Evolutionary conservation across 1,140 invertebrate genomes (phyloP), one percentile per base, ranked within the genome.

Genomic region (Danaus melanippus): DNA sequence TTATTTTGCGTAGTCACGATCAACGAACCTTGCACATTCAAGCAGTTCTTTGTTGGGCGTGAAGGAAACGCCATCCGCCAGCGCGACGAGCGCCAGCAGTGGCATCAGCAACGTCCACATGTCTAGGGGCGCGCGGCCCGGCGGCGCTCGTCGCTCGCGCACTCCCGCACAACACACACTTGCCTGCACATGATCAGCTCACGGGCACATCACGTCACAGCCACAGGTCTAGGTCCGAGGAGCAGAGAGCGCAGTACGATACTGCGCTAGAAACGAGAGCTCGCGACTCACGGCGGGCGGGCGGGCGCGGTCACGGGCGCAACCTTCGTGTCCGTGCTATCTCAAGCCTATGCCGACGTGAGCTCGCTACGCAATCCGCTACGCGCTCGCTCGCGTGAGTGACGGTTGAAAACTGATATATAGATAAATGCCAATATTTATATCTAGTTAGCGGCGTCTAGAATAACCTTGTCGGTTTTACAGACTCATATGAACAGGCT

Each of bases 251-350:
- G 64, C 69, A 71, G 70, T 71, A 66, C 75, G 72, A 67, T 73
- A 82, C 79, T 83, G 76, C 74, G 74, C 72, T 69, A 58, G 21
- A 8, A 32, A 32, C 21, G 21, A 32, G 21, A 32, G 21, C 64
- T 56, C 56, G 60, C 65, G 60, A 60, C 57, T 58, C 58, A 58
- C 64, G 68, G 67, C 67, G 62, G 66, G 62, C 71, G 71, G 71
- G 70, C 76, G 71, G 74, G 72, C 71, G 76, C 81, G 82, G 82
- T 86, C 80, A 85, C 74, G 80, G 79, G 80, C 82, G 72, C 78
- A 85, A 85, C 82, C 82, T 85, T 85, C 72, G 71, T 69, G 71
- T 67, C 70, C 73, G 72, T 60, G 65, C 73, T 69, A 70, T 77
- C 77, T 82, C 69, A 80, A 32, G 79, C 76, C 76, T 73, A 66